Conservation (phyloP, 1,140 invertebrate species). For the Oncopodura yosiiana region DNA sequence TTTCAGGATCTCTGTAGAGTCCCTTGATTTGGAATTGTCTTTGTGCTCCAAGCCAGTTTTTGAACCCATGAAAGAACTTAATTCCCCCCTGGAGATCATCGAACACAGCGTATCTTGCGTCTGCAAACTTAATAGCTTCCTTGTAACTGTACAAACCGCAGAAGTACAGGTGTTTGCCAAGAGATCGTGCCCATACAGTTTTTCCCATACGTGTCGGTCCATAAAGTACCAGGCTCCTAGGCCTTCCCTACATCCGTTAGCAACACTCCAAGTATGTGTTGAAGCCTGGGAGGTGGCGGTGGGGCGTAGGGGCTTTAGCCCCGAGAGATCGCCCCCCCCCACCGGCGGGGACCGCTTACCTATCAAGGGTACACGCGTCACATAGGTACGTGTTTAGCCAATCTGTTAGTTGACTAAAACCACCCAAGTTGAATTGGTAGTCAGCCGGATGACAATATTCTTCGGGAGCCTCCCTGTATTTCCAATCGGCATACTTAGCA, state of each 20-base stretch:
- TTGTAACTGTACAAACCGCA: not conserved
- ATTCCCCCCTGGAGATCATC: conserved; percentile 4
- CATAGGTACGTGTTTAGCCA: no score
- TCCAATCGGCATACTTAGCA: not conserved
- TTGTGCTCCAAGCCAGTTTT: conserved; percentile 4
- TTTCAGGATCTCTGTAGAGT: not conserved
- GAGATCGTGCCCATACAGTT: not conserved
- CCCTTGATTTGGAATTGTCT: not conserved
- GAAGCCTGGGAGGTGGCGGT: no score
- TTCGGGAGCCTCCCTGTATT: not conserved
- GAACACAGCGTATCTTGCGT: conserved; percentile 4
- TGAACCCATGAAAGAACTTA: not conserved
- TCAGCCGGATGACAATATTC: not conserved
- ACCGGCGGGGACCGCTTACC: no score
- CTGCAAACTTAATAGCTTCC: not conserved
- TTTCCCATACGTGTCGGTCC: not conserved
- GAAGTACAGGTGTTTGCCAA: conserved; percentile 5
- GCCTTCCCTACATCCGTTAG: no score
- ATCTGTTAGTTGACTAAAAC: no score
- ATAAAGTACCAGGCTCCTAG: not conserved
- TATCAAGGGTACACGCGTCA: not conserved
- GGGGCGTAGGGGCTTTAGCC: no score
- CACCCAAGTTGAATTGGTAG: no score
- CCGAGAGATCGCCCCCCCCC: no score
- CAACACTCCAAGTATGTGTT: no score